phyloP scores from a whole-genome alignment of 2,113 vertebrate species.

The Nanger granti region DNA sequence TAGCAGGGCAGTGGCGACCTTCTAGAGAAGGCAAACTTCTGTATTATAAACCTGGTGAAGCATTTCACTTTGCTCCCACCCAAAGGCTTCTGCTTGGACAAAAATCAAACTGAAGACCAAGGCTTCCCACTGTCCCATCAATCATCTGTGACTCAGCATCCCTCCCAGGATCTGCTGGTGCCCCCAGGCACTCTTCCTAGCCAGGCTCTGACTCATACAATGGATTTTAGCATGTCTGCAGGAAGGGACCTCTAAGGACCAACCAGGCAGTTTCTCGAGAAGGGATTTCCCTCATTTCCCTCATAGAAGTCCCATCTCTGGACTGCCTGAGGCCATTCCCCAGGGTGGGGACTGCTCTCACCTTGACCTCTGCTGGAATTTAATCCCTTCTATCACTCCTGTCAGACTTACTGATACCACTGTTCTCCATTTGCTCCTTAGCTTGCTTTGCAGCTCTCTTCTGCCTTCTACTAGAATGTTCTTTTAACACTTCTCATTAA shows the following conservation, averaged over 20 bases:
- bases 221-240: background rate
- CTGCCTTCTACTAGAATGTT: background rate
- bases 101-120: background rate
- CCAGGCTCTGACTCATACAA: background rate
- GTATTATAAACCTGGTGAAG: background rate
- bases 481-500: background rate
- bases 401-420: background rate
- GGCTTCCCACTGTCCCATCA: background rate
- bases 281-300: background rate
- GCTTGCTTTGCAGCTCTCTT: background rate
- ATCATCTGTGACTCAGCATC: background rate
- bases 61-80: background rate
- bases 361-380: background rate
- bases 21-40: background rate
- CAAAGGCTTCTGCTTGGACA: background rate
- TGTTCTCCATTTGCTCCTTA: background rate
- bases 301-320: background rate
- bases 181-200: background rate
- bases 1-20: background rate
- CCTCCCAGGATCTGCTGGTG: background rate
- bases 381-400: background rate
- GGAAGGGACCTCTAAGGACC: background rate
- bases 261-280: background rate
- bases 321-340: background rate
- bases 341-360: background rate